Base-by-base conservation (phyloP, 2,797 vertebrate genomes). In the Amazonetta brasiliensis region DNA sequence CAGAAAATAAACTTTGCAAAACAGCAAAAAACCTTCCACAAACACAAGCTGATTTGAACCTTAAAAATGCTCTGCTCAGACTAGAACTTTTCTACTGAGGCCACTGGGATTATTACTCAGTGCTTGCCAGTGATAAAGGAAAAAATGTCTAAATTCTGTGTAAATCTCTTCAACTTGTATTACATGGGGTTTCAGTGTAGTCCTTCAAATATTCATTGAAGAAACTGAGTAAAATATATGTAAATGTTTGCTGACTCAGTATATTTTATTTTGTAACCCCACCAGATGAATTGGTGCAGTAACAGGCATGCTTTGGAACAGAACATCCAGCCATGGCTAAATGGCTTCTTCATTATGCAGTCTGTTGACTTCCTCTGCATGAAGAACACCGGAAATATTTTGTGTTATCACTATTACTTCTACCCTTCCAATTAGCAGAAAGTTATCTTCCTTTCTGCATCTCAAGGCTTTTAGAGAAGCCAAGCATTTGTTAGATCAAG, bases 1-100 rank as follows among this genome's bases (percentile, higher is more conserved):
- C 86, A 74, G 81, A 94, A 90, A 92, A 71, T 11, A 95, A 95
- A 90, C 84, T 73, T 84, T 84, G 52, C 33, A 79, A 87, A 84
- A 76, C 4, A 3, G 33, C 68, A 66, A n/a, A 59, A 92, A 92
- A 91, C 26, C 62, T 79, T 69, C 55, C 41, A 62, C 66, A 92
- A 67, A 90, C 60, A 66, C 5, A 30, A 81, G n/a, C n/a, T 48
- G 68, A 77, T 80, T 83, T 80, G 78, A 56, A 63, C 46, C 44
- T 86, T 33, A 13, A 31, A 88, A 71, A 75, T 21, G 43, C n/a
- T 91, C 52, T 37, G 25, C 25, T 62, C 78, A 77, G 48, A 39
- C 7, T 50, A 35, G 58, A 33, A 69, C 37, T 12, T 31, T 91
- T 90, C 50, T 92, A 71, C 75, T 19, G 69, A 84, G 73, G 56